Conservation (phyloP, 2,113 vertebrate species). For the Apodemus sylvaticus region DNA sequence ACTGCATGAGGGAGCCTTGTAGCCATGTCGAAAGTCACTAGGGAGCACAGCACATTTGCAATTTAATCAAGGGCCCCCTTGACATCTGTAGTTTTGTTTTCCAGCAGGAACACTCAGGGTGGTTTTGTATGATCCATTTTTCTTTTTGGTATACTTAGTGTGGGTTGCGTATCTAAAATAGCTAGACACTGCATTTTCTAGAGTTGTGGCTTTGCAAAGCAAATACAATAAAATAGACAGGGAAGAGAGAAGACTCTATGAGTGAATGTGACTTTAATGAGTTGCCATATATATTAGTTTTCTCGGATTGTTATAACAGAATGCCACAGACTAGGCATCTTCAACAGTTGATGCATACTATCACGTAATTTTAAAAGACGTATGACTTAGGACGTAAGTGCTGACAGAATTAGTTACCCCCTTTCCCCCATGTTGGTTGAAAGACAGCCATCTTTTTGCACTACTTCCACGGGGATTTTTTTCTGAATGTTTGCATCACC, state of each 20-base stretch:
- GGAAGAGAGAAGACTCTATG: not conserved
- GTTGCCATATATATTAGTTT: not conserved
- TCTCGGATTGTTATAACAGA: not conserved
- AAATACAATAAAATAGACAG: not conserved
- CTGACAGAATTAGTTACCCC: not conserved
- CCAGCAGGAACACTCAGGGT: not conserved
- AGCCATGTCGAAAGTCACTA: not conserved
- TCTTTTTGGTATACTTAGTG: not conserved
- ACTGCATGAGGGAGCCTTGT: not conserved
- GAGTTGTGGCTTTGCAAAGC: not conserved
- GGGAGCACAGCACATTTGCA: not conserved
- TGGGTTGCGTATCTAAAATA: not conserved
- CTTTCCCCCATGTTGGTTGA: not conserved
- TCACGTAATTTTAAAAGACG: not conserved
- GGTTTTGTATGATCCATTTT: conserved; percentile 13
- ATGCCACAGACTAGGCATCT: not conserved
- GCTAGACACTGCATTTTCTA: not conserved
- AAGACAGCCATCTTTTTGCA: not conserved
- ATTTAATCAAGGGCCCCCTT: not conserved
- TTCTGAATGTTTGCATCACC: not conserved
- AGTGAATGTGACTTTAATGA: conserved; percentile 14
- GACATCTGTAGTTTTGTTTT: conserved; percentile 26
- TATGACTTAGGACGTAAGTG: not conserved
- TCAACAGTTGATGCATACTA: not conserved
- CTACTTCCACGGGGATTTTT: not conserved